These are phyloP conservation scores for Semnornis frantzii DNA, from an alignment of 2,113 vertebrate genomes.

Conservation along the genomic window DNA sequence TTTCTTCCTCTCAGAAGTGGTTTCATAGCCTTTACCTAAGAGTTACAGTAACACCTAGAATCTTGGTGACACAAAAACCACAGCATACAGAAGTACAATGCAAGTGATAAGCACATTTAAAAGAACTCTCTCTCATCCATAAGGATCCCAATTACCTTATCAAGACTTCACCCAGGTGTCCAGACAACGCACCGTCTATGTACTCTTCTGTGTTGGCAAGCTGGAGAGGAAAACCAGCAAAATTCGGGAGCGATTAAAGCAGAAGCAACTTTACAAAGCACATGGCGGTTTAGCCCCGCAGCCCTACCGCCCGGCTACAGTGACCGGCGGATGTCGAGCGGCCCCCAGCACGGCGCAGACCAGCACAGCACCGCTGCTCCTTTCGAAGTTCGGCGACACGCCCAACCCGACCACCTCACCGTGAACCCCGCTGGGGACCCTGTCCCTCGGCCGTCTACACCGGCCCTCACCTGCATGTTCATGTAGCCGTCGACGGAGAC, in stretches of 20 bases:
- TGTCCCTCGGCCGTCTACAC: too few species aligned
- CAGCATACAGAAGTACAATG: rapidly evolving
- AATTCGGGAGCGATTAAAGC: rapidly evolving
- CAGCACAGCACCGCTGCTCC: rapidly evolving
- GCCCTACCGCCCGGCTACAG: not conserved
- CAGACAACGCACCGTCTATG: slow-evolving; percentile 95
- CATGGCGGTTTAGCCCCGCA: rapidly evolving
- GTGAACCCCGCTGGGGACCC: not conserved
- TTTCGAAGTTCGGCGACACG: too few species aligned
- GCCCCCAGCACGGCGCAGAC: too few species aligned
- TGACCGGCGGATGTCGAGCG: rapidly evolving
- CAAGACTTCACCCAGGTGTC: slow-evolving; percentile 96
- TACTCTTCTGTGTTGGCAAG: slow-evolving; percentile 98
- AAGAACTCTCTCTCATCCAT: too few species aligned
- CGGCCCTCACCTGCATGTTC: slow-evolving; percentile 93
- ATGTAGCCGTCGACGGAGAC: slow-evolving; percentile 98
- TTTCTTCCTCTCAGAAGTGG: not conserved
- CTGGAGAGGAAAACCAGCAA: slow-evolving; percentile 54
- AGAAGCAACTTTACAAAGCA: rapidly evolving
- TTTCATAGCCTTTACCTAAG: rapidly evolving
- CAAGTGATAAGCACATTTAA: rapidly evolving
- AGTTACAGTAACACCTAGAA: rapidly evolving
- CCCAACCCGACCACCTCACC: not conserved
- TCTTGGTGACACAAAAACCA: not conserved
- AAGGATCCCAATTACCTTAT: slow-evolving; percentile 81